Evolutionary conservation across 2,888 invertebrate genomes (phyloP), one percentile per base, ranked within the genome.

Genomic region (Drosophila nigritarsus): DNA sequence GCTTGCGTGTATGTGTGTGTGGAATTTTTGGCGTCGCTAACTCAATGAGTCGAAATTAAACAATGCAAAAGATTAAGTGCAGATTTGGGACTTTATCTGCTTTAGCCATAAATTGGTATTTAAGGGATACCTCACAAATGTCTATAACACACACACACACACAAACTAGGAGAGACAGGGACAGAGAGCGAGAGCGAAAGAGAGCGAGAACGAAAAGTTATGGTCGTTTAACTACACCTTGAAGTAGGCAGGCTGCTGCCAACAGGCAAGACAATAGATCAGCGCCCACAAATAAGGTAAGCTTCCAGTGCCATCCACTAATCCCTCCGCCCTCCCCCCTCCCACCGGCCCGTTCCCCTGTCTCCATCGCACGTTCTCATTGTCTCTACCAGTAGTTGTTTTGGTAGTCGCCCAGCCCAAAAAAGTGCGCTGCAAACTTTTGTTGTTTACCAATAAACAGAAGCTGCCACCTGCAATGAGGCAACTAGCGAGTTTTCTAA

Each of bases 11-110:
- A 55, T 59, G 48, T 69, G 72, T 70, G 61, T 64, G 53, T 45
- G 48, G 63, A 59, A 68, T 70, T 73, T 76, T 80, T 73, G 75
- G 87, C 74, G 66, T 71, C 85, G 80, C 80, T 81, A 81, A 90
- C 90, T 91, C 91, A 91, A 91, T 90, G 90, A 90, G 91, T 80
- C 90, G 90, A 92, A 91, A 92, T 92, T 92, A 92, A 91, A 92
- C 92, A 92, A 92, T 92, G 90, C 91, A 91, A 91, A 92, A 92
- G 92, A 92, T 92, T 92, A 92, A 92, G 91, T 91, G 89, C 90
- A 92, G 92, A 92, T 92, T 92, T 92, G 90, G 91, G 91, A 92
- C 91, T 92, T 92, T 92, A 91, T 91, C 91, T 92, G 91, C 89
- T 89, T 91, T 90, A 90, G 91, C 92, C 92, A 92, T 91, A 91